These are phyloP conservation scores for Ceratina australensis DNA, from an alignment of 1,140 invertebrate genomes.

Conservation along the genomic window DNA sequence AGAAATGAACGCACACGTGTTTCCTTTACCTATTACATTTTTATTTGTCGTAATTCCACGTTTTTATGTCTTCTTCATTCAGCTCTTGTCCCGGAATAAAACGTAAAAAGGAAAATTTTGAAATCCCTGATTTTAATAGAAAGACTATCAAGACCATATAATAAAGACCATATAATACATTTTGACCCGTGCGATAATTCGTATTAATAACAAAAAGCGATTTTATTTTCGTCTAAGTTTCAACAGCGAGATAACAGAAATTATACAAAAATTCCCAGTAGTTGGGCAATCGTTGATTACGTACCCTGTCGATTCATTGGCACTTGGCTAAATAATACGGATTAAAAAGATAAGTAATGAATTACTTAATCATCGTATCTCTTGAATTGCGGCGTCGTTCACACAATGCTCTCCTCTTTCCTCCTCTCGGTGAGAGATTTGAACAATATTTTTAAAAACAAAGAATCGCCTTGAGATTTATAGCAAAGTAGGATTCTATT, in stretches of 20 bases:
- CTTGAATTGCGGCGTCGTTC: constrained; percentile 6
- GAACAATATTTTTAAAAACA: background rate
- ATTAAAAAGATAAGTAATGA: background rate
- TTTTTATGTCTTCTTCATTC: background rate
- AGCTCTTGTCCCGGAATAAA: background rate
- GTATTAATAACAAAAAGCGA: too few relatives aligned
- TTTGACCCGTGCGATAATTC: too few relatives aligned
- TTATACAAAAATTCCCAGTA: background rate
- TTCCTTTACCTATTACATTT: too few relatives aligned
- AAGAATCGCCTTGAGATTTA: background rate
- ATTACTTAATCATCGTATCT: background rate
- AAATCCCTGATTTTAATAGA: too few relatives aligned
- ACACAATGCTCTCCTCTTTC: too few relatives aligned
- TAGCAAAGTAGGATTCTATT: background rate
- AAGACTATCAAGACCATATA: too few relatives aligned
- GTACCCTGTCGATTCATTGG: background rate
- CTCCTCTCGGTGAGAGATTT: background rate
- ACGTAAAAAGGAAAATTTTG: too few relatives aligned
- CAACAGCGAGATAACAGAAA: background rate
- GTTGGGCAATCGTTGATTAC: background rate
- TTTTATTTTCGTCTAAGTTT: too few relatives aligned
- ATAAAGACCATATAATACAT: too few relatives aligned
- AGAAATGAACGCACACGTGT: background rate
- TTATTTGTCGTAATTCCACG: too few relatives aligned
- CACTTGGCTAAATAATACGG: background rate